Conservation (phyloP, 2,888 invertebrate species). For the Linnaemya tessellans region DNA sequence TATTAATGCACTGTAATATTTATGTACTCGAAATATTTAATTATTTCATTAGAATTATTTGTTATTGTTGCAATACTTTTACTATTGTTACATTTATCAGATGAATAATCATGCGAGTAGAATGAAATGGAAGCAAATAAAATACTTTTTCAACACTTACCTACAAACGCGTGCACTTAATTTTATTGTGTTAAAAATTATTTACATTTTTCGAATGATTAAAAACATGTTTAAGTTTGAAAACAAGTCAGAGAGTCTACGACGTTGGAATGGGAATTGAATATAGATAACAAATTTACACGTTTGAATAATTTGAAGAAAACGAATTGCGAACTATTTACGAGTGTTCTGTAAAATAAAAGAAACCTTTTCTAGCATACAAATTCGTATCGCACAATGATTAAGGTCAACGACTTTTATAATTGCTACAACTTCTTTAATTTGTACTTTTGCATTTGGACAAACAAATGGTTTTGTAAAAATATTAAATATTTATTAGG, state of each 20-base stretch:
- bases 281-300: conserved; percentile 50
- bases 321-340: conserved; percentile 24
- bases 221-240: conserved; percentile 37
- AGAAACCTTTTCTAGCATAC: conserved; percentile 7
- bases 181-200: conserved; percentile 47
- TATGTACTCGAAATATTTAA: neutral
- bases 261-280: conserved; percentile 24
- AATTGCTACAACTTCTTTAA: neutral
- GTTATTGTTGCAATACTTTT: neutral
- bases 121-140: conserved; percentile 22
- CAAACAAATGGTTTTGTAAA: neutral
- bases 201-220: conserved; percentile 62
- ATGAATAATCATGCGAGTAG: conserved; percentile 22
- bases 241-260: conserved; percentile 57
- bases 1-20: too few species aligned
- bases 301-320: conserved; percentile 25
- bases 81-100: neutral
- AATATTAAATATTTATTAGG: neutral
- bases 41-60: conserved; percentile 12
- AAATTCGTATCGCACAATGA: conserved; percentile 1
- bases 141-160: neutral
- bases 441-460: neutral
- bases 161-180: conserved; percentile 24
- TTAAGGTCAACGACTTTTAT: conserved; percentile 13
- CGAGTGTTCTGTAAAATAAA: neutral